Evolutionary conservation across 2,113 vertebrate genomes (phyloP), one percentile per base, ranked within the genome.

Genomic region (Sinocyclocheilus grahami): DNA sequence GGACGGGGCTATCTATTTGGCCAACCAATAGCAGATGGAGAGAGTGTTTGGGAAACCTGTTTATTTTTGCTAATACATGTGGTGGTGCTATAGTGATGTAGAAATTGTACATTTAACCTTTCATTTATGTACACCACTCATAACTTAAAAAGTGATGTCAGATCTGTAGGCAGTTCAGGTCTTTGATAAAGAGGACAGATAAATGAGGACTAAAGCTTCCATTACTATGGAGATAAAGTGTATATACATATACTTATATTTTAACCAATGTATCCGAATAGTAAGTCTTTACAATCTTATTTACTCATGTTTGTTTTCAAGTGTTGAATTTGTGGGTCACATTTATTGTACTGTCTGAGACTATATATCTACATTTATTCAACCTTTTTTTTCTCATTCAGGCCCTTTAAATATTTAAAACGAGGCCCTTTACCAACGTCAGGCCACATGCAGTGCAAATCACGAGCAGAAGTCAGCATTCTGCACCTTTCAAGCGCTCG

Each of bases 321-420:
- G 65, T 3, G 27, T 69, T 51, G 1, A 1, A 75, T 51, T 76
- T 48, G 22, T 27, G 24, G n/a, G 46, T 78, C n/a, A 27, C 14
- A 76, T 27, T 55, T 20, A 55, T 55, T 55, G 16, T 55, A 18
- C 39, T 78, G 24, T 33, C 13, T 51, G 53, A 11, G 51, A 55
- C 24, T 78, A 53, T 33, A 30, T 1, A 83, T 14, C 13, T 20
- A 24, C n/a, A 72, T 74, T 39, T 39, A 72, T 82, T 39, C 69
- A 62, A 7, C 22, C 51, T 55, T 62, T 30, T 46, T n/a, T 42
- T 82, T 22, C 18, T 27, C 51, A 24, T 55, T 51, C 6, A 12
- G 46, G 22, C 22, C 55, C 24, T 67, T 85, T 72, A 72, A 82
- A 85, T 87, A 80, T 89, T 87, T 82, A 55, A 85, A 85, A 22